These are phyloP conservation scores for Corynorhinus townsendii DNA, from an alignment of 2,113 vertebrate species.

Conservation along the genomic window DNA sequence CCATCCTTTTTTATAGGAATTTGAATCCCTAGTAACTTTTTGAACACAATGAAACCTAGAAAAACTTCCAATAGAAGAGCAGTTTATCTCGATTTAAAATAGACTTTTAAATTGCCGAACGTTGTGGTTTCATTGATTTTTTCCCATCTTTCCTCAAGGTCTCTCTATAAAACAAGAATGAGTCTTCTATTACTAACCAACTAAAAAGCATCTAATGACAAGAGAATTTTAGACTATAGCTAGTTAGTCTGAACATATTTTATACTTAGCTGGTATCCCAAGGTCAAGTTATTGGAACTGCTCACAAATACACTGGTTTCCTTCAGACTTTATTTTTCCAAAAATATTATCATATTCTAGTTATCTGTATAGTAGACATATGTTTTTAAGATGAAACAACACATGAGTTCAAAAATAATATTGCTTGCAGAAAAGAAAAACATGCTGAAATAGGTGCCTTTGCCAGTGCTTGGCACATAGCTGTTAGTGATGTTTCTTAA, in stretches of 20 bases:
- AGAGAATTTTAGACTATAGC: not conserved
- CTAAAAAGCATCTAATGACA: not conserved
- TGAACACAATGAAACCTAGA: slow-evolving; percentile 35
- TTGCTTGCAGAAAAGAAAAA: not conserved
- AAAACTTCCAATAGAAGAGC: not conserved
- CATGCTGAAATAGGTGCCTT: not conserved
- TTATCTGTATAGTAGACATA: not conserved
- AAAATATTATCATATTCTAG: not conserved
- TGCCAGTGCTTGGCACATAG: not conserved
- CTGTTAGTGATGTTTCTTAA: not conserved
- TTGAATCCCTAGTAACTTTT: slow-evolving; percentile 35
- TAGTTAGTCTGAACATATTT: not conserved
- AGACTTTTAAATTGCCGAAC: slow-evolving; percentile 24
- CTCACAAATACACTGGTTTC: not conserved
- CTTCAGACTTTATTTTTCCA: not conserved
- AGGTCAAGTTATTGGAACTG: not conserved
- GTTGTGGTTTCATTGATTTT: slow-evolving; percentile 40
- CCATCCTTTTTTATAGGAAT: not conserved
- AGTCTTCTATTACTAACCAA: slow-evolving; percentile 1
- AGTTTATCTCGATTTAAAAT: slow-evolving; percentile 30
- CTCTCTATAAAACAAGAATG: not conserved
- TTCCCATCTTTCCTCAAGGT: not conserved
- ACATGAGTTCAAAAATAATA: not conserved
- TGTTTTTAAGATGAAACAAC: not conserved
- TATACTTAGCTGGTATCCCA: not conserved